phyloP scores from a whole-genome alignment of 23 tunicate genomes.

The Trididemnum clinides region DNA sequence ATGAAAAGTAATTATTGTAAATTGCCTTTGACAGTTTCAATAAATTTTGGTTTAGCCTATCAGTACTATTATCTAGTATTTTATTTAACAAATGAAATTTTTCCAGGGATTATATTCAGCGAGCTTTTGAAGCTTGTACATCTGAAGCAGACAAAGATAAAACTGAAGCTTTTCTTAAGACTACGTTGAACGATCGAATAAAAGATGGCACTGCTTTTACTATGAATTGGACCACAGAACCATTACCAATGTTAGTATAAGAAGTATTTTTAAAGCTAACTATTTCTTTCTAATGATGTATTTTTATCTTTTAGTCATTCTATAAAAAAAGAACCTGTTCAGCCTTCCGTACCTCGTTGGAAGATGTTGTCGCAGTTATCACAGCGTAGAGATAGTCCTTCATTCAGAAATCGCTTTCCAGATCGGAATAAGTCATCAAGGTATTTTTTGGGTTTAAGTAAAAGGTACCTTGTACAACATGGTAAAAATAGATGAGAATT shows the following conservation, averaged over 20 bases:
- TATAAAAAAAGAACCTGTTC: neutral
- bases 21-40: too few species aligned
- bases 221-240: conserved; percentile 90
- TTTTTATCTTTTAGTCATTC: conserved; percentile 2
- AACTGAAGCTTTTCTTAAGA: conserved; percentile 83
- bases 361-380: conserved; percentile 70
- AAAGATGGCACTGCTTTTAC: conserved; percentile 84
- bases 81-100: too few species aligned
- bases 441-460: too few species aligned
- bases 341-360: conserved; percentile 27
- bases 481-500: too few species aligned
- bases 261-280: neutral
- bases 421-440: neutral
- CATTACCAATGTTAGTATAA: conserved; percentile 75
- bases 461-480: too few species aligned
- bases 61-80: too few species aligned
- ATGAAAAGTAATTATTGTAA: too few species aligned
- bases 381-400: conserved; percentile 8
- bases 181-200: conserved; percentile 75
- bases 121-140: conserved; percentile 91
- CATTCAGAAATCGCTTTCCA: conserved; percentile 12
- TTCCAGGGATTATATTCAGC: conserved; percentile 93
- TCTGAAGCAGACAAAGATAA: conserved; percentile 85
- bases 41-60: too few species aligned
- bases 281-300: too few species aligned